These are phyloP conservation scores for Halcyon smyrnensis DNA, from an alignment of 2,797 vertebrate genomes.

Conservation along the genomic window DNA sequence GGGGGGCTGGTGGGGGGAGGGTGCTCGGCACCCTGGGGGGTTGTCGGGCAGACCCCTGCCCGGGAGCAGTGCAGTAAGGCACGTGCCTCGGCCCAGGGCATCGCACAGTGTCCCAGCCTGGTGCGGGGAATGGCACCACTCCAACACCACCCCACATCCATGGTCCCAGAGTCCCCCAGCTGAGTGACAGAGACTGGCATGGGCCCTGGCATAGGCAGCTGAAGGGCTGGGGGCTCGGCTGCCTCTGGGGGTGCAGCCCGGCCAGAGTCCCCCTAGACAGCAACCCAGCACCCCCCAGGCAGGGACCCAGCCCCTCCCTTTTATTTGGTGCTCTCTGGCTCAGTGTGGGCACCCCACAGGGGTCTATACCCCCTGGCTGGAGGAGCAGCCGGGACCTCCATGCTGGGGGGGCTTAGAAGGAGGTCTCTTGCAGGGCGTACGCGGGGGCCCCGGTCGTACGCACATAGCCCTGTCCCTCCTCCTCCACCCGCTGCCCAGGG, in stretches of 20 bases:
- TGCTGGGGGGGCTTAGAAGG: slow-evolving; percentile 48
- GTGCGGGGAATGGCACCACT: not conserved
- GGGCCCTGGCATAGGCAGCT: not conserved
- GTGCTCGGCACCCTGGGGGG: rapidly evolving
- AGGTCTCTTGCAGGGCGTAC: slow-evolving; percentile 76
- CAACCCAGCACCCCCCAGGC: not conserved
- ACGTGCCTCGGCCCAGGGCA: not conserved
- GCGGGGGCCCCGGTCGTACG: not conserved
- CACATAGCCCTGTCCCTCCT: not conserved
- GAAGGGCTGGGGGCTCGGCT: not conserved
- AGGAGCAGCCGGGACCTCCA: not conserved
- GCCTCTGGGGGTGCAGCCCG: too few relatives aligned
- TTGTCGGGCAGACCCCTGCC: rapidly evolving
- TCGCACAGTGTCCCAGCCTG: rapidly evolving
- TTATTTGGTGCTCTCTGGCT: rapidly evolving
- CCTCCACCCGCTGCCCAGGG: not conserved
- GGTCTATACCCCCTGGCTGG: rapidly evolving
- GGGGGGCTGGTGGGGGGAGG: not conserved
- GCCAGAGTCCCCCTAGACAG: not conserved
- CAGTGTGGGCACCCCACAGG: rapidly evolving
- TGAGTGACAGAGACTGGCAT: rapidly evolving
- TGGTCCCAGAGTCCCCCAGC: not conserved
- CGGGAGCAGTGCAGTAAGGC: not conserved
- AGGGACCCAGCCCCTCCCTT: not conserved
- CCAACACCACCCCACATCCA: not conserved